phyloP scores from a whole-genome alignment of 2,797 vertebrate genomes.

The Pseudomugil gertrudae region DNA sequence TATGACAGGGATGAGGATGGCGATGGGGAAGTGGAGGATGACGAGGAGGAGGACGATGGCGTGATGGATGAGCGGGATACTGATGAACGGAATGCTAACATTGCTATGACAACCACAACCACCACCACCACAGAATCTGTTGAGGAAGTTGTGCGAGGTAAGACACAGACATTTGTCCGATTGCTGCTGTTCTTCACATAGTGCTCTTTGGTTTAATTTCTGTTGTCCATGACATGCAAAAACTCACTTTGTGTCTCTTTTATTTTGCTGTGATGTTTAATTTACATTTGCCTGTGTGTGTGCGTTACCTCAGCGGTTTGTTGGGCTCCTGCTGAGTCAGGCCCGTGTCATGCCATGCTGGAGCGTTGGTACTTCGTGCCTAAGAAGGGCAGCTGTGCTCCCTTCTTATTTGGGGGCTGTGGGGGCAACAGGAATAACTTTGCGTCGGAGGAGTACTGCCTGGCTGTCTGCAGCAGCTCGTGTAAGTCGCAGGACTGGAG shows the following conservation, averaged over 20 bases:
- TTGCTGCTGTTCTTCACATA: background rate
- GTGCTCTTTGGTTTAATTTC: background rate
- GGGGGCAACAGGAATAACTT: slow-evolving; percentile 99
- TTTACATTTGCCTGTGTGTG: slow-evolving; percentile 63
- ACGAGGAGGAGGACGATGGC: slow-evolving; percentile 73
- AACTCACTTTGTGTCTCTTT: slow-evolving; percentile 22
- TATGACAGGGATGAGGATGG: slow-evolving; percentile 78
- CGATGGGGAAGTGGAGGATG: slow-evolving; percentile 68
- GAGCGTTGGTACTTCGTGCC: slow-evolving; percentile 97
- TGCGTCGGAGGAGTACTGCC: slow-evolving; percentile 98
- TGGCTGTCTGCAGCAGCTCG: slow-evolving; percentile 95
- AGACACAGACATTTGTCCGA: slow-evolving; percentile 37
- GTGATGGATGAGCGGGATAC: slow-evolving; percentile 85
- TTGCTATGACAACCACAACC: slow-evolving; percentile 94
- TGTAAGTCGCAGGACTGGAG: slow-evolving; percentile 86
- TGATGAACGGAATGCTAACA: slow-evolving; percentile 87
- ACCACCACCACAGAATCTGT: slow-evolving; percentile 98
- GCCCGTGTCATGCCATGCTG: slow-evolving; percentile 92
- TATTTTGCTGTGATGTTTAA: slow-evolving; percentile 32
- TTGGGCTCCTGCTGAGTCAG: slow-evolving; percentile 93
- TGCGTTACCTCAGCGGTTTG: slow-evolving; percentile 88
- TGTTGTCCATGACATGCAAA: slow-evolving; percentile 29
- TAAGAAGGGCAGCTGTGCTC: slow-evolving; percentile 89
- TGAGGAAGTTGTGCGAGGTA: slow-evolving; percentile 97
- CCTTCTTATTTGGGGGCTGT: slow-evolving; percentile 98